Evolutionary conservation across 1,140 invertebrate species (phyloP).

Genomic region (Drosophila gunungcola): DNA sequence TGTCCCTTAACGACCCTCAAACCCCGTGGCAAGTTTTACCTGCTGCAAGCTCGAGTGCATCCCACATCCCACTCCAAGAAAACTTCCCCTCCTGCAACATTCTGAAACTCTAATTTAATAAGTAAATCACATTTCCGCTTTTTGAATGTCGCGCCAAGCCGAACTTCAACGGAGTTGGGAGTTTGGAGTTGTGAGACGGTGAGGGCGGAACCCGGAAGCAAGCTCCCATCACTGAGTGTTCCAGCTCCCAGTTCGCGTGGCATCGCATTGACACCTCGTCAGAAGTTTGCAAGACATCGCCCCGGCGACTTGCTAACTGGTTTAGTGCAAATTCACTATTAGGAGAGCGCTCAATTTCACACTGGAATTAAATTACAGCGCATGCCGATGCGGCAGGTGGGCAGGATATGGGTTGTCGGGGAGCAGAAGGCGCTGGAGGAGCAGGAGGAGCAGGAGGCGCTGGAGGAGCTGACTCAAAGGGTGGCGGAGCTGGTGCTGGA

Average conservation of each 20-base stretch:
- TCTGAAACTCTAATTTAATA: slow-evolving; percentile 70
- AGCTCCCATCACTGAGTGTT: slow-evolving; percentile 2
- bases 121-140: slow-evolving; percentile 77
- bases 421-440: too few species aligned
- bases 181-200: too few species aligned
- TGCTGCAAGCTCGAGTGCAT: slow-evolving; percentile 40
- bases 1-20: slow-evolving; percentile 3
- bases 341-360: slow-evolving; percentile 80
- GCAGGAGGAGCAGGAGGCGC: too few species aligned
- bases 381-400: slow-evolving; percentile 49
- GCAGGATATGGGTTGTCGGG: too few species aligned
- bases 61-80: slow-evolving; percentile 8
- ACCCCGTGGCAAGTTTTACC: slow-evolving; percentile 16
- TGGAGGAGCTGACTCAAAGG: background rate
- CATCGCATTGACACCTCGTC: slow-evolving; percentile 78
- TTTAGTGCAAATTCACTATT: slow-evolving; percentile 80
- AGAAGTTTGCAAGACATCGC: slow-evolving; percentile 61
- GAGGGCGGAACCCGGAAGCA: slow-evolving; percentile 2
- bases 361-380: slow-evolving; percentile 76
- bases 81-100: slow-evolving; percentile 20
- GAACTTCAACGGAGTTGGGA: slow-evolving; percentile 7
- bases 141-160: slow-evolving; percentile 51
- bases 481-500: background rate
- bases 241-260: slow-evolving; percentile 33
- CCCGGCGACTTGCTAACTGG: slow-evolving; percentile 64